Conservation (phyloP, 2,888 invertebrate species). For the Oasisia sp. region DNA sequence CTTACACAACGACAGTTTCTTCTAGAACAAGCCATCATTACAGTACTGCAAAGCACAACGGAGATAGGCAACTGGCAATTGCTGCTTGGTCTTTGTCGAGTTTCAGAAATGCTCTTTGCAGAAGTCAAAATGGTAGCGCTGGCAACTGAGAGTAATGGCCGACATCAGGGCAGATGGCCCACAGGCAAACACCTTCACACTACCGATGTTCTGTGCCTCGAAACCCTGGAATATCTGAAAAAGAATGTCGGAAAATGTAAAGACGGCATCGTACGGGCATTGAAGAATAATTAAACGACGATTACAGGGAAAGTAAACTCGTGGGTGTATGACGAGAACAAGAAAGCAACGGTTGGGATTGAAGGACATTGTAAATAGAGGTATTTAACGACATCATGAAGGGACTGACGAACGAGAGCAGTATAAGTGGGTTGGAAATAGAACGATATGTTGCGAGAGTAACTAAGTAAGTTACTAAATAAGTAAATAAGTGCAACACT, state of each 20-base stretch:
- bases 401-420: too few species aligned
- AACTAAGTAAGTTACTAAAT: too few species aligned
- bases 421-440: too few species aligned
- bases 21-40: neutral
- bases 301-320: neutral
- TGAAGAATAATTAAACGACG: neutral
- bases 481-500: too few species aligned
- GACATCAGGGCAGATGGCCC: constrained; percentile 44
- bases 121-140: constrained; percentile 18
- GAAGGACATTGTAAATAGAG: too few species aligned
- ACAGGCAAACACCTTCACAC: constrained; percentile 55
- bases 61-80: neutral
- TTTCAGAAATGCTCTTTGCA: constrained; percentile 24
- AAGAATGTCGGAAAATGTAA: neutral
- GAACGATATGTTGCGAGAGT: too few species aligned
- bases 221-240: constrained; percentile 51
- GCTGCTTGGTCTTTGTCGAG: neutral
- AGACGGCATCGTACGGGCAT: neutral
- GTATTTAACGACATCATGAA: too few species aligned
- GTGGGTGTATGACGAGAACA: too few species aligned
- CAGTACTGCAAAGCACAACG: neutral
- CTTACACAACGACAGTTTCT: neutral
- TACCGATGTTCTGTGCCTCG: constrained; percentile 44
- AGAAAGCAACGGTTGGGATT: too few species aligned
- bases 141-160: neutral